Evolutionary conservation across 2,113 vertebrate species (phyloP).

Genomic region (Equus quagga): DNA sequence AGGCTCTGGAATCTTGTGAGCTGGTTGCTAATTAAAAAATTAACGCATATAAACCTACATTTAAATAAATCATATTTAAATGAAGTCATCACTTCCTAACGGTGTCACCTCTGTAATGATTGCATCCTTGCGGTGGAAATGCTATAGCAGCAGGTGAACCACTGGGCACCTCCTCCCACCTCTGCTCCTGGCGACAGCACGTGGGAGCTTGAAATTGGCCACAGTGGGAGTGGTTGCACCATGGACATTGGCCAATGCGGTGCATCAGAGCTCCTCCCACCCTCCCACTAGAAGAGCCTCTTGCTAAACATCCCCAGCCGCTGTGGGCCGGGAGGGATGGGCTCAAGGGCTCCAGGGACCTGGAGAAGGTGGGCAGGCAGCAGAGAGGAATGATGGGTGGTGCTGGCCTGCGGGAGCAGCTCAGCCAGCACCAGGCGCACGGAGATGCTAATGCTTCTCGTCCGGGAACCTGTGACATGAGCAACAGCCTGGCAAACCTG

Average conservation of each 20-base stretch:
- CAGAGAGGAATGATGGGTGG: background rate
- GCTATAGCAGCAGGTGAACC: fast-evolving
- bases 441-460: fast-evolving
- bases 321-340: background rate
- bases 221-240: fast-evolving
- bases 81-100: fast-evolving
- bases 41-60: fast-evolving
- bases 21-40: background rate
- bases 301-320: fast-evolving
- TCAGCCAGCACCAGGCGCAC: too few species aligned
- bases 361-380: fast-evolving
- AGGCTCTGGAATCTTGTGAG: background rate
- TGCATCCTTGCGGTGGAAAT: fast-evolving
- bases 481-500: fast-evolving
- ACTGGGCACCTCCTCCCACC: fast-evolving
- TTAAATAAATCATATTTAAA: too few species aligned
- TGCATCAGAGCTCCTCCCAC: fast-evolving
- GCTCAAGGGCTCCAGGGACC: background rate
- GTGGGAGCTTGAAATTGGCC: fast-evolving
- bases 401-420: background rate
- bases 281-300: fast-evolving
- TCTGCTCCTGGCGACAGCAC: fast-evolving
- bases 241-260: fast-evolving
- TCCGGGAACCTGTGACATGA: fast-evolving
- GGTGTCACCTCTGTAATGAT: fast-evolving